Conservation (phyloP, 2,797 vertebrate species). For the Dipus sagitta region DNA sequence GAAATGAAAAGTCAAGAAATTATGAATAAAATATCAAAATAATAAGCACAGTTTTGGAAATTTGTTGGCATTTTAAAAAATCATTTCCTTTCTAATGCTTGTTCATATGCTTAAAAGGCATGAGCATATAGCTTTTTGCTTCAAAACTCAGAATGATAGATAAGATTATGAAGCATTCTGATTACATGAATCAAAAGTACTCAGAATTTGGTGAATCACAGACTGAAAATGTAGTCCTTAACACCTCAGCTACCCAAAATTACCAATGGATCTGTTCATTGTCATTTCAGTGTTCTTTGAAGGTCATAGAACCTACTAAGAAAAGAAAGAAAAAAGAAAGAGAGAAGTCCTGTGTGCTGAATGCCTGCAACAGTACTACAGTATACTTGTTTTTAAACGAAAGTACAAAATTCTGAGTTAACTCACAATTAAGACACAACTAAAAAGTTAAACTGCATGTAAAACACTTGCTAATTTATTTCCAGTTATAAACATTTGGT, state of each 20-base stretch:
- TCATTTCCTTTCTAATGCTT: neutral
- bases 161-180: slow-evolving; percentile 50
- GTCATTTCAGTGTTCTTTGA: slow-evolving; percentile 8
- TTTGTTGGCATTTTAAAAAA: neutral
- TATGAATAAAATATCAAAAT: slow-evolving; percentile 21
- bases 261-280: slow-evolving; percentile 41
- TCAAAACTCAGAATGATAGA: slow-evolving; percentile 54
- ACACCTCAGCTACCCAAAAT: slow-evolving; percentile 42
- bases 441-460: slow-evolving; percentile 36
- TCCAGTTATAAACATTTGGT: slow-evolving; percentile 45
- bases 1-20: slow-evolving; percentile 6
- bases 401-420: slow-evolving; percentile 47
- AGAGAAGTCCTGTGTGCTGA: neutral
- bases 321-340: neutral
- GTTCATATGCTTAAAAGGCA: neutral
- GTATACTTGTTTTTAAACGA: neutral
- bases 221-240: slow-evolving; percentile 61
- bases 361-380: neutral
- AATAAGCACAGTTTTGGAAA: slow-evolving; percentile 29
- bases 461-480: slow-evolving; percentile 43
- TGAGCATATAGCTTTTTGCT: neutral
- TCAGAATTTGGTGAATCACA: slow-evolving; percentile 14
- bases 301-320: neutral
- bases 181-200: slow-evolving; percentile 24
- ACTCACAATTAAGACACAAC: slow-evolving; percentile 67